Conservation (phyloP, 2,113 vertebrate genomes). For the Craseonycteris thonglongyai region DNA sequence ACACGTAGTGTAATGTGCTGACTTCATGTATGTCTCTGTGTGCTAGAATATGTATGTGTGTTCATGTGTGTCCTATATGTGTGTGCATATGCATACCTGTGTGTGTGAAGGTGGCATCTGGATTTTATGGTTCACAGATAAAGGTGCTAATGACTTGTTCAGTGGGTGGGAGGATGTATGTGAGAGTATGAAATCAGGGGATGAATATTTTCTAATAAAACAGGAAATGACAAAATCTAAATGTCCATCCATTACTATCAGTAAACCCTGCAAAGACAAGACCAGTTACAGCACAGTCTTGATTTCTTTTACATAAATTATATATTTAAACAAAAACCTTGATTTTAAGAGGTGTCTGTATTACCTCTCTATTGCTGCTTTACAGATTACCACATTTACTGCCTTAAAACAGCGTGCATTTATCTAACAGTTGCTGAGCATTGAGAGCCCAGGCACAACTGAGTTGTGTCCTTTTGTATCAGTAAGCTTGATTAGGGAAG, state of each 20-base stretch:
- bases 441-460: not conserved
- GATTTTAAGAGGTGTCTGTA: not conserved
- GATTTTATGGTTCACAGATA: not conserved
- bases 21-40: not conserved
- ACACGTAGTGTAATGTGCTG: not conserved
- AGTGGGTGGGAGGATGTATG: not conserved
- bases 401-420: not conserved
- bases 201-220: not conserved
- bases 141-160: not conserved
- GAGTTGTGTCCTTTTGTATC: not conserved
- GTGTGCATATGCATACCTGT: fast-evolving
- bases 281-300: not conserved
- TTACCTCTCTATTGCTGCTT: not conserved
- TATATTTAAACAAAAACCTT: not conserved
- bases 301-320: not conserved
- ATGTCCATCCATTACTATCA: fast-evolving
- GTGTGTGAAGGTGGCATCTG: not conserved
- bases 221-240: not conserved
- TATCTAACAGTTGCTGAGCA: not conserved
- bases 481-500: not conserved
- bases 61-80: not conserved
- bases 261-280: not conserved
- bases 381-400: not conserved
- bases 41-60: not conserved
- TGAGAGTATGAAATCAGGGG: not conserved